These are phyloP conservation scores for Microtus montanus DNA, from an alignment of 2,113 vertebrate genomes.

Conservation along the genomic window DNA sequence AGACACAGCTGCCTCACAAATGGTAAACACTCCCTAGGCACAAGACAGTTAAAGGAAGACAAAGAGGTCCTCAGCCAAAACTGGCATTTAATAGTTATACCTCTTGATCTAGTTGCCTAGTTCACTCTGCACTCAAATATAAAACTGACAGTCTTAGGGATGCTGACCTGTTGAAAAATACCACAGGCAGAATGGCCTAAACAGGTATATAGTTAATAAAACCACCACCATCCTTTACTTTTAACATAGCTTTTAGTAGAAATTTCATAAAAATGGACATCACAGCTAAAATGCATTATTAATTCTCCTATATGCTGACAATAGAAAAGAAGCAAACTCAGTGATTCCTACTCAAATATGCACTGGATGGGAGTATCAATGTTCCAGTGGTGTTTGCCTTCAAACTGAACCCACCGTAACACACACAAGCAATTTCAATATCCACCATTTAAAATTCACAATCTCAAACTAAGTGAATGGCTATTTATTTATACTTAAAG, in stretches of 20 bases:
- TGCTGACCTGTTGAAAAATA: slow-evolving; percentile 83
- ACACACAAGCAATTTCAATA: slow-evolving; percentile 83
- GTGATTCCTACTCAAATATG: slow-evolving; percentile 81
- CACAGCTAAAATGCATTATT: slow-evolving; percentile 83
- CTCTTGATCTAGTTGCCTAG: slow-evolving; percentile 71
- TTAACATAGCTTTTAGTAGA: slow-evolving; percentile 87
- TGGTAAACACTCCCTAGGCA: slow-evolving; percentile 53
- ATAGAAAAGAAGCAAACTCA: slow-evolving; percentile 78
- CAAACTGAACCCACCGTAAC: slow-evolving; percentile 79
- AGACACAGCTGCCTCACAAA: slow-evolving; percentile 71
- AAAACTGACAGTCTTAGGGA: slow-evolving; percentile 65
- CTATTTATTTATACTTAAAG: slow-evolving; percentile 80
- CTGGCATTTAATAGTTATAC: not conserved
- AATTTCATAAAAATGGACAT: slow-evolving; percentile 86
- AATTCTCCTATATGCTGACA: slow-evolving; percentile 81
- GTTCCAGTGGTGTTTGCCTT: slow-evolving; percentile 77
- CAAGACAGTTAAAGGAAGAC: slow-evolving; percentile 73
- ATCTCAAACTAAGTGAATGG: slow-evolving; percentile 80
- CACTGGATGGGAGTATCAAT: slow-evolving; percentile 80
- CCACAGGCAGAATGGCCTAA: slow-evolving; percentile 83
- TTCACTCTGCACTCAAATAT: slow-evolving; percentile 61
- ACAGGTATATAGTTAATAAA: slow-evolving; percentile 85
- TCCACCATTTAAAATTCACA: slow-evolving; percentile 81
- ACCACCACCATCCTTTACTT: slow-evolving; percentile 87
- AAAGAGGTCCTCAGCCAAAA: slow-evolving; percentile 63